Evolutionary conservation across 2,888 invertebrate genomes (phyloP), one percentile per base, ranked within the genome.

Genomic region (Lithophane semibrunnea): DNA sequence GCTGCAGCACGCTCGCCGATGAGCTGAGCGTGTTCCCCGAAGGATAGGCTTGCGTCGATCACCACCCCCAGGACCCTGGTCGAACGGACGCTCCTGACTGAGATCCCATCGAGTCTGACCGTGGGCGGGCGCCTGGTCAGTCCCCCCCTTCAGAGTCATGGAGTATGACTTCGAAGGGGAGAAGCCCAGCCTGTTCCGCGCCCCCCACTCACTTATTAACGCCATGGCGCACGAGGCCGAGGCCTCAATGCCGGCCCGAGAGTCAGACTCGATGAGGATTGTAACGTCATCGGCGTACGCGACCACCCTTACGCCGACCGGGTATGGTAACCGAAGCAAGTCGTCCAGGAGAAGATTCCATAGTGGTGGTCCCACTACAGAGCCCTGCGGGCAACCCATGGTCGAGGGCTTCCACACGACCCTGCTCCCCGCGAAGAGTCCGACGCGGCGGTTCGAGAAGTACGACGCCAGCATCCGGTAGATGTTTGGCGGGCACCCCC

Each of bases 311-410:
- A 21, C 54, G 0, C 54, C 54, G 21, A 0, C 54, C 21, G 54
- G 54, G 54, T 21, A 54, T 10, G 54, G 54, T 0, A 54, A 21
- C 21, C 21, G 54, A 54, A 90, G 78, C 58, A 90, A 63, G 73
- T 90, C 90, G 47, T 89, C 85, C 47, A 90, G 10, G 0, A 89
- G 71, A 0, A 89, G 16, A 61, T 89, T 91, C 88, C 90, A 88
- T 0, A 88, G 73, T 0, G 80, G 13, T 0, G 88, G 87, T 0
- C 88, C 88, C 42, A 88, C n/a, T 0, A 87, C 85, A 1, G 88
- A 88, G 0, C 86, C 88, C 75, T 89, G 89, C 13, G 89, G 87
- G n/a, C 87, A 54, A 3, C 54, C 54, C 54, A 54, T 89, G 0
- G 88, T 89, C 9, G 76, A 63, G 0, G 44, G 5, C 67, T 87